These are phyloP conservation scores for Diadumene lineata DNA, from an alignment of 92 coral and sea anemone species.

Conservation along the genomic window DNA sequence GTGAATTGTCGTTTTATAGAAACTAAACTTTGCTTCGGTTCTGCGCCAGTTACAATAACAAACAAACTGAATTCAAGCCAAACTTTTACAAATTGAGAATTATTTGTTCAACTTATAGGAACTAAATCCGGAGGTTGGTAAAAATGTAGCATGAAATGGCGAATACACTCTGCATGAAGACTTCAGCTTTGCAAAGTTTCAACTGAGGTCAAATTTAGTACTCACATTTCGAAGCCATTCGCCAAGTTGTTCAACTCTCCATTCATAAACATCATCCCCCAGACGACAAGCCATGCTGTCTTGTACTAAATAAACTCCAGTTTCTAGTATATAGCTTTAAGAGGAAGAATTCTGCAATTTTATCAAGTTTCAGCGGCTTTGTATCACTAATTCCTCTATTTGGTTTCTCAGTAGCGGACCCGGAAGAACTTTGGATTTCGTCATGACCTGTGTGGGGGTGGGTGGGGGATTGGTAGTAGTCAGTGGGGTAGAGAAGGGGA, in stretches of 20 bases:
- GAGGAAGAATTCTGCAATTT: not conserved
- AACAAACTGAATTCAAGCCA: no score
- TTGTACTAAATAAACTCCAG: slow-evolving; percentile 23
- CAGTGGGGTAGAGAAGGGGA: not conserved
- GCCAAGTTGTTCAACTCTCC: slow-evolving; percentile 42
- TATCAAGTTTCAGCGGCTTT: not conserved
- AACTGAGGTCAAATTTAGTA: not conserved
- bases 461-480: not conserved
- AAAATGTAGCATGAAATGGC: not conserved
- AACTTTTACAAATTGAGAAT: no score
- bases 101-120: no score
- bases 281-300: slow-evolving; percentile 23
- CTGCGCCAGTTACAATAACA: no score
- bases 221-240: slow-evolving; percentile 57
- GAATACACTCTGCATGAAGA: not conserved
- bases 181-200: not conserved
- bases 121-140: no score
- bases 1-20: no score
- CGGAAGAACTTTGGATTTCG: not conserved
- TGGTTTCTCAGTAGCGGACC: not conserved
- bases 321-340: not conserved
- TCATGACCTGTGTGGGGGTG: not conserved
- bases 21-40: no score
- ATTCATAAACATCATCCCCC: slow-evolving; percentile 37
- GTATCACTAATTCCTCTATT: not conserved